Evolutionary conservation across 2,888 invertebrate species (phyloP), one percentile per base, ranked within the genome.

Genomic region (Dromius quadrimaculatus): DNA sequence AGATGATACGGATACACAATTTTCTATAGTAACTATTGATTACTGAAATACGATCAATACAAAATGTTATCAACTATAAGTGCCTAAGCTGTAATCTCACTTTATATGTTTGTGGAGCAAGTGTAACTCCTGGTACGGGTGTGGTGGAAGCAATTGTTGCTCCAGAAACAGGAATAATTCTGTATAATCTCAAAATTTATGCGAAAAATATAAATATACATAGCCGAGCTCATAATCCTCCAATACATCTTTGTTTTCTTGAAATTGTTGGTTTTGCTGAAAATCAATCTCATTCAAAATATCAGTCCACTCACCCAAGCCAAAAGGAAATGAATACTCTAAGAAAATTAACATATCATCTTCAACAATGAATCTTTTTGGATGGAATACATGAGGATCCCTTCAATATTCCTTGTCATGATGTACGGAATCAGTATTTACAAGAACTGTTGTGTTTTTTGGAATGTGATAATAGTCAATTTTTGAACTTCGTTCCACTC

Each of bases 231-330:
- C 91, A 78, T 0, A 85, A 80, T 78, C 90, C 89, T 0, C 90
- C 91, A 0, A 89, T 82, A 76, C 91, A 91, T 71, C 89, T 85
- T 76, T 90, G 83, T 75, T 84, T 85, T 1, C 90, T 90, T 86
- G 82, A 75, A 79, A 81, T 72, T 47, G 68, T n/a, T n/a, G n/a
- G n/a, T n/a, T n/a, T n/a, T n/a, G n/a, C n/a, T n/a, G n/a, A n/a
- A n/a, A n/a, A n/a, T n/a, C n/a, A n/a, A n/a, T n/a, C n/a, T n/a
- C n/a, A n/a, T n/a, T n/a, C n/a, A n/a, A n/a, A n/a, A n/a, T n/a
- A n/a, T 11, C n/a, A n/a, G n/a, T n/a, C n/a, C 20, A 47, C 8
- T 73, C 77, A 83, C 84, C 84, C 75, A 82, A 77, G 68, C 83
- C 83, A 74, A 83, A 84, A 15, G 81, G 78, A 61, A 82, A 75